Conservation (phyloP, 2,113 vertebrate genomes). For the Rhabdornis inornatus region DNA sequence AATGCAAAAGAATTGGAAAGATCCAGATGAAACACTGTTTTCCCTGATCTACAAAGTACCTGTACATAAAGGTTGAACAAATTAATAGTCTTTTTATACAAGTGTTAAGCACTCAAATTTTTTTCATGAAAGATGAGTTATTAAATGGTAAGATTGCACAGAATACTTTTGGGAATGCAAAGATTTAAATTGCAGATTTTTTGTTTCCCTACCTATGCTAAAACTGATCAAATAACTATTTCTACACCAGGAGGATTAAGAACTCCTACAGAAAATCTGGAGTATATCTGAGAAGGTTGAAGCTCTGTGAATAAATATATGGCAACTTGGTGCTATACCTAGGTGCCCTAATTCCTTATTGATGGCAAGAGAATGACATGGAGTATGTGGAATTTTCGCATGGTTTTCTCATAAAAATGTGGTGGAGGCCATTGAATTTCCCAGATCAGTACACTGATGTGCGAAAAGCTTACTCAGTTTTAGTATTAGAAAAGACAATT, state of each 20-base stretch:
- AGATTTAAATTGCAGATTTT: background rate
- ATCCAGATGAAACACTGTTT: background rate
- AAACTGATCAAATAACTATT: background rate
- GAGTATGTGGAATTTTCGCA: background rate
- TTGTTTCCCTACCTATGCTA: background rate
- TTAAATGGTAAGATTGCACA: background rate
- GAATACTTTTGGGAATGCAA: background rate
- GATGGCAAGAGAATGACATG: background rate
- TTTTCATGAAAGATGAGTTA: background rate
- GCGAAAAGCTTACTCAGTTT: background rate
- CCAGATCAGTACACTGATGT: background rate
- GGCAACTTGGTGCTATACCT: background rate
- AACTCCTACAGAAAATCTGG: background rate
- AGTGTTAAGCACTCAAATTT: background rate
- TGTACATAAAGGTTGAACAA: background rate
- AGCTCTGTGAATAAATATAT: background rate
- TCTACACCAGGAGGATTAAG: background rate
- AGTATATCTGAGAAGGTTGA: background rate
- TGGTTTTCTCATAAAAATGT: background rate
- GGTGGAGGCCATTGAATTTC: background rate
- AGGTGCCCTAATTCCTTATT: background rate
- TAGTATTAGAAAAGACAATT: background rate
- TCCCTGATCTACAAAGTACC: background rate
- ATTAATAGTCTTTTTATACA: background rate
- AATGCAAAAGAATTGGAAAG: background rate